phyloP scores from a whole-genome alignment of 2,113 vertebrate species.

The Chionis minor region DNA sequence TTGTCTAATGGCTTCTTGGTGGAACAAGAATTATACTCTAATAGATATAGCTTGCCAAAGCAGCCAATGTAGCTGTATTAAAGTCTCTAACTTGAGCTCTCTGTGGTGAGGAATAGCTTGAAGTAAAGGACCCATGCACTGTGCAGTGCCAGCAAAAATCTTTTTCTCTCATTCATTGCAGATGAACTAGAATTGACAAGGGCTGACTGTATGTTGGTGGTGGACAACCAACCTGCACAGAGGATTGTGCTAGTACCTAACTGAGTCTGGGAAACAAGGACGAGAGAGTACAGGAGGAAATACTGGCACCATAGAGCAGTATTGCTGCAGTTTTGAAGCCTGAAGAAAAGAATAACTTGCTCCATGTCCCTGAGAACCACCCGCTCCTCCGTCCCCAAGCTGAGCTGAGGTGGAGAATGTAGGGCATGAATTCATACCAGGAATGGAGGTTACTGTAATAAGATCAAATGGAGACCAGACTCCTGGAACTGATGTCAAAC shows the following conservation, averaged over 20 bases:
- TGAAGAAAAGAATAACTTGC: neutral
- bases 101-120: neutral
- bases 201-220: neutral
- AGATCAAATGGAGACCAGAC: neutral
- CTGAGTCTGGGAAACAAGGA: neutral
- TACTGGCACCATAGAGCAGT: neutral
- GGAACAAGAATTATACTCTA: neutral
- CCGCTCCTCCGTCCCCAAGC: accelerated
- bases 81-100: neutral
- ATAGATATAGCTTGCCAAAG: neutral
- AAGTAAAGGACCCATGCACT: neutral
- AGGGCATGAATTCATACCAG: neutral
- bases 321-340: neutral
- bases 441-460: neutral
- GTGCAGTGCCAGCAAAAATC: neutral
- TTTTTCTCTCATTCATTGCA: neutral
- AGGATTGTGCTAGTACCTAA: neutral
- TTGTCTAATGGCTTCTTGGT: neutral
- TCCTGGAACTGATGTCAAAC: neutral
- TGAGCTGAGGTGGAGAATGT: neutral
- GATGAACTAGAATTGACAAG: neutral
- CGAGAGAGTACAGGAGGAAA: neutral
- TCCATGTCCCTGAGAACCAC: neutral
- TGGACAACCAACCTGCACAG: neutral
- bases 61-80: neutral